Conservation (phyloP, 2,888 invertebrate species). For the Hermodice carunculata region DNA sequence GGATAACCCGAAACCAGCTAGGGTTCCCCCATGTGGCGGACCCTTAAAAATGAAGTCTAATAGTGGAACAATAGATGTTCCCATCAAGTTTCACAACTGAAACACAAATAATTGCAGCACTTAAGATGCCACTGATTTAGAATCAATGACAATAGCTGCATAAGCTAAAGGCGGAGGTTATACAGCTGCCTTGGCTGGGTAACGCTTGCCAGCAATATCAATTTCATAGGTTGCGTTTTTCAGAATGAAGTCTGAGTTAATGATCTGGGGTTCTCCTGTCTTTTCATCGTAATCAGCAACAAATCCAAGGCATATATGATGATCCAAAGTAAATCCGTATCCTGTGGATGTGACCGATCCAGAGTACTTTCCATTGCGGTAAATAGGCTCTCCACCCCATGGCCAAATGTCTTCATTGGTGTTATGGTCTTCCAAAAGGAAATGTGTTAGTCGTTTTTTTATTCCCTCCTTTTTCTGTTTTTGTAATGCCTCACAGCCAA, state of each 20-base stretch:
- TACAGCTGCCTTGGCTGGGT: slow-evolving; percentile 38
- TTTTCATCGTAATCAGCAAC: slow-evolving; percentile 83
- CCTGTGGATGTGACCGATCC: slow-evolving; percentile 96
- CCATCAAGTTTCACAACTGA: no score
- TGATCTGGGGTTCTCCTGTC: slow-evolving; percentile 78
- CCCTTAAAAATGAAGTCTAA: no score
- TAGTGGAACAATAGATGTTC: no score
- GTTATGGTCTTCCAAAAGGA: slow-evolving; percentile 92
- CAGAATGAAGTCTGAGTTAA: slow-evolving; percentile 74
- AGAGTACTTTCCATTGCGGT: slow-evolving; percentile 88
- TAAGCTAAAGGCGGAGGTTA: slow-evolving; percentile 41
- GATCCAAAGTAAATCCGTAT: slow-evolving; percentile 77
- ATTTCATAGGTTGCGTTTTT: slow-evolving; percentile 88
- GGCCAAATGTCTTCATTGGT: slow-evolving; percentile 92
- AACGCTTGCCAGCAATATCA: slow-evolving; percentile 79
- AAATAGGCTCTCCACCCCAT: slow-evolving; percentile 97
- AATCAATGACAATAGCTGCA: slow-evolving; percentile 24
- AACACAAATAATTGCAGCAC: no score
- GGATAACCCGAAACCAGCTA: no score
- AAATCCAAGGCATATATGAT: slow-evolving; percentile 93
- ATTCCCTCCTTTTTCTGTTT: slow-evolving; percentile 89
- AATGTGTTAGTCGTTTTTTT: slow-evolving; percentile 90
- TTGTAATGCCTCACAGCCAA: slow-evolving; percentile 89
- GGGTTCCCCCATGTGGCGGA: no score
- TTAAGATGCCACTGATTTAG: no score